Evolutionary conservation across 1,140 invertebrate species (phyloP), one percentile per base, ranked within the genome.

Genomic region (Tribolium castaneum): DNA sequence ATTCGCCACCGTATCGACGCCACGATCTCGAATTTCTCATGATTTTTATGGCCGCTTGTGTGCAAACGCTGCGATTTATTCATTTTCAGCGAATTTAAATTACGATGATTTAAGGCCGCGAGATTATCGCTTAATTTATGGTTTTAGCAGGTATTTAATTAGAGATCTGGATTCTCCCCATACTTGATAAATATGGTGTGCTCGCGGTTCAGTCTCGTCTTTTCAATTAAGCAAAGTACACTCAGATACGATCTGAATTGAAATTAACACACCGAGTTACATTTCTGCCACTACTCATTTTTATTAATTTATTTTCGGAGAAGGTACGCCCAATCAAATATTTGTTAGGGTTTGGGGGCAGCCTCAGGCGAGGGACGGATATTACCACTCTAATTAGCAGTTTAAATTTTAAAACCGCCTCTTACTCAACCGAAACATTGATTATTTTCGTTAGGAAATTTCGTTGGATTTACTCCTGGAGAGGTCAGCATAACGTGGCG

Each of bases 391-490:
- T 66, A 35, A 66, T 66, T 13, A 66, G n/a, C 34, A 35, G 30
- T 66, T 66, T 66, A 66, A 12, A 13, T 22, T 66, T 66, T 12
- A 39, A 66, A 66, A 66, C 10, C 34, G 34, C 56, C 22, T 34
- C n/a, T n/a, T 35, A 62, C 56, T 13, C 25, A 25, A 34, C n/a
- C 22, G 6, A 22, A 19, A 22, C 52, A 56, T 56, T 16, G 54
- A 56, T 56, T 56, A 56, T 56, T 56, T 56, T 56, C 22, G 22
- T 56, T 56, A 56, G 16, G 54, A 56, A 19, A 16, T 56, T 56
- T 19, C 16, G 16, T 19, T 19, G 16, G 1, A 19, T 56, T 13
- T n/a, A 2, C 54, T 12, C 1, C 9, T 39, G 34, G 34, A 1
- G 34, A 39, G 34, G 34, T 39, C 34, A 39, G 34, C 34, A 39